Conservation (phyloP, 2,888 invertebrate genomes). For the Polymixis lichenea region DNA sequence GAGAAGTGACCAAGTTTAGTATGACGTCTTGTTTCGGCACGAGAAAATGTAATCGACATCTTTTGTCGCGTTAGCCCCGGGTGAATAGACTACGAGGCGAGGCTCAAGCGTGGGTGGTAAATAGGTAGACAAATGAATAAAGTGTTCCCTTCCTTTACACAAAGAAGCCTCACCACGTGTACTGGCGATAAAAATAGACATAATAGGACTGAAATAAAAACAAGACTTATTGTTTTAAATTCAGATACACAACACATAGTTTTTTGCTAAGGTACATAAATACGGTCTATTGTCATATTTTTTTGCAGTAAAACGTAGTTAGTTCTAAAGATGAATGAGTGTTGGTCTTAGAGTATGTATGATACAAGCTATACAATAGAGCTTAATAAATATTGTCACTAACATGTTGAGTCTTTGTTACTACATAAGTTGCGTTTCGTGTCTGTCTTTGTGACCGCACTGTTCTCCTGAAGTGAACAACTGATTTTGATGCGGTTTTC, state of each 20-base stretch:
- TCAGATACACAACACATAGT: slow-evolving; percentile 3
- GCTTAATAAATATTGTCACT: too few species aligned
- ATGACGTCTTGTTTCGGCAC: neutral
- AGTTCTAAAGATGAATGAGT: slow-evolving; percentile 33
- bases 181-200: slow-evolving; percentile 17
- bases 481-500: too few species aligned
- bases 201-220: slow-evolving; percentile 24
- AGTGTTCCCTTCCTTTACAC: neutral
- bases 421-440: too few species aligned
- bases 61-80: neutral
- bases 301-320: slow-evolving; percentile 24
- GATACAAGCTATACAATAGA: slow-evolving; percentile 1
- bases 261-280: slow-evolving; percentile 33
- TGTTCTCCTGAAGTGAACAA: too few species aligned
- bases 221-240: slow-evolving; percentile 31
- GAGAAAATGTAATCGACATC: neutral
- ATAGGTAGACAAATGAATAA: neutral
- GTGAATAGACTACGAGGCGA: neutral
- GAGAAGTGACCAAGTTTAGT: neutral
- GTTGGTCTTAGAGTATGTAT: slow-evolving; percentile 20
- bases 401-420: too few species aligned
- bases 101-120: neutral
- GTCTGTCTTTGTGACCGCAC: too few species aligned
- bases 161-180: slow-evolving; percentile 29
- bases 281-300: slow-evolving; percentile 40